These are phyloP conservation scores for Cuniculus paca DNA, from an alignment of 2,797 vertebrate species.

Conservation along the genomic window DNA sequence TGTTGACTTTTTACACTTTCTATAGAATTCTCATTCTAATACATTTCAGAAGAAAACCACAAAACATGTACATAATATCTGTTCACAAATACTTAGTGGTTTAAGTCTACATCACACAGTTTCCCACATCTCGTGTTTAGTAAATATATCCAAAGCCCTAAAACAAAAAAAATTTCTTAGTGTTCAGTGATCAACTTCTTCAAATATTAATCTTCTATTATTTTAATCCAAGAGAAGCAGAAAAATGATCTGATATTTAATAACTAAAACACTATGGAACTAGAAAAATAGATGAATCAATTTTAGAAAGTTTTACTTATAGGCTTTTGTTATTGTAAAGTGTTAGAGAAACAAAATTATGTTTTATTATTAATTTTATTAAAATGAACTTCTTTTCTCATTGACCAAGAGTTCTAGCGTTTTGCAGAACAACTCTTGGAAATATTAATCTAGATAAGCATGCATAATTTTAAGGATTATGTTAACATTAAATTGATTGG, in stretches of 20 bases:
- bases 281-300: constrained; percentile 5
- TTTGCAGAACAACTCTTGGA: neutral
- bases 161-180: neutral
- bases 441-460: neutral
- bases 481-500: neutral
- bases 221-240: neutral
- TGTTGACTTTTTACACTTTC: constrained; percentile 29
- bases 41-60: neutral
- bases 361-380: neutral
- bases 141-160: neutral
- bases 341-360: neutral
- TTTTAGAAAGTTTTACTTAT: constrained; percentile 1
- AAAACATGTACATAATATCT: constrained; percentile 9
- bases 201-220: constrained; percentile 1
- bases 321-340: neutral
- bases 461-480: neutral
- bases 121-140: neutral
- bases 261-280: constrained; percentile 18
- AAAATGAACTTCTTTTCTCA: neutral
- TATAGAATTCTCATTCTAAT: neutral
- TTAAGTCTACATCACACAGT: constrained; percentile 23
- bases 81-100: neutral
- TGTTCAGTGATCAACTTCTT: neutral
- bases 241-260: neutral
- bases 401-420: neutral